These are phyloP conservation scores for Danaus melanippus DNA, from an alignment of 1,140 invertebrate genomes.

Conservation along the genomic window DNA sequence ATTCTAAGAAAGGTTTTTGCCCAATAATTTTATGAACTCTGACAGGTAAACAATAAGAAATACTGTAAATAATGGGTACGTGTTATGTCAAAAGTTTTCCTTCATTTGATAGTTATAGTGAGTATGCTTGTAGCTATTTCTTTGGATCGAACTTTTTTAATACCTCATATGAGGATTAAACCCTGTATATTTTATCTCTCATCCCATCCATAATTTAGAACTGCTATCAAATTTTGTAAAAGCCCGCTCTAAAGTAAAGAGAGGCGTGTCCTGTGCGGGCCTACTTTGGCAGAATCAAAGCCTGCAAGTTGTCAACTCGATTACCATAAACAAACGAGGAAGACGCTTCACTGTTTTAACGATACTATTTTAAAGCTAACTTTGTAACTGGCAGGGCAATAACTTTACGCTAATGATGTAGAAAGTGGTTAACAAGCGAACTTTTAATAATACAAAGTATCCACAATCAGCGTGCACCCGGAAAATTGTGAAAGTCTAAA, in stretches of 20 bases:
- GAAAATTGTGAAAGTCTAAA: conserved; percentile 4
- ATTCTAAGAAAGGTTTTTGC: no score
- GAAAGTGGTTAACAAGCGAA: conserved; percentile 2
- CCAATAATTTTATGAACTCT: no score
- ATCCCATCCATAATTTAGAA: conserved; percentile 25
- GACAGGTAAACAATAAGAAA: no score
- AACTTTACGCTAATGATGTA: conserved; percentile 35
- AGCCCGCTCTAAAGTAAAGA: conserved; percentile 49
- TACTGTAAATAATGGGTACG: no score
- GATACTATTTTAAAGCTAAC: conserved; percentile 46
- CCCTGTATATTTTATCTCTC: neutral
- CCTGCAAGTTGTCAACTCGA: conserved; percentile 58
- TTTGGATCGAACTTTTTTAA: no score
- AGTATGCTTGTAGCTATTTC: no score
- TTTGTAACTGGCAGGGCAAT: conserved; percentile 19
- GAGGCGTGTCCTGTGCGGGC: conserved; percentile 30
- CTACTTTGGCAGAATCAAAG: conserved; percentile 49
- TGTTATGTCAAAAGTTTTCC: no score
- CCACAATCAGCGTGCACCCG: neutral
- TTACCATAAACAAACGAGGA: conserved; percentile 66
- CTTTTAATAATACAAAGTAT: conserved; percentile 1
- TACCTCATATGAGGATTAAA: no score
- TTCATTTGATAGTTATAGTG: no score
- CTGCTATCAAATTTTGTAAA: conserved; percentile 44
- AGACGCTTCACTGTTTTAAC: conserved; percentile 58